Evolutionary conservation across 2,888 invertebrate genomes (phyloP), one percentile per base, ranked within the genome.

Genomic region (Steinernema scapterisci): DNA sequence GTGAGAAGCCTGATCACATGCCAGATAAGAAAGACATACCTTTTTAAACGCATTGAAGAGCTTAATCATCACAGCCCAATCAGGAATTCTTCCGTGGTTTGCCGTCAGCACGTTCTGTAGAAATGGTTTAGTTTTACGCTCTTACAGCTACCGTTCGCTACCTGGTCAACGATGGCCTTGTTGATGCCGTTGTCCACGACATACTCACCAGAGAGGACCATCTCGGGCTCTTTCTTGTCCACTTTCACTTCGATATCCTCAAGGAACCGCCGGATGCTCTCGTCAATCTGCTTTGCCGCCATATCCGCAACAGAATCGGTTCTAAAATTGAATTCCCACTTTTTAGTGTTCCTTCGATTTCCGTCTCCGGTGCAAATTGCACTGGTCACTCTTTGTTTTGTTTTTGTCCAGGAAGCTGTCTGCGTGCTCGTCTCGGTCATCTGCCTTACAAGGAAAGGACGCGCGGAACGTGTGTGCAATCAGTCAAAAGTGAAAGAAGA

Each of bases 171-270:
- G n/a, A 83, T 63, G 21, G 84, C 83, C 51, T 77, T 78, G 72
- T 83, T 79, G 13, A 76, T 70, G 31, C 82, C 84, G 72, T 83
- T 84, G 71, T 83, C 81, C 27, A 83, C 77, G 3, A 83, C 77
- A 21, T 75, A 76, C 46, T 71, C 73, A 9, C 77, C 84, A 16
- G 73, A 71, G 46, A 84, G 74, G 13, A 71, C 63, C 63, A 83
- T 43, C 21, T 84, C 76, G n/a, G 70, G 27, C 71, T 84, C 80
- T 7, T 73, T 43, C 43, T 76, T 79, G 71, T 83, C 79, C 44
- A 83, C 46, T 19, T 71, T 52, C 21, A 83, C 54, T 6, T 77
- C 73, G 56, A 78, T 73, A 21, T 76, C 71, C 21, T 73, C 63
- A 23, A 84, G 71, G 71, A 83, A 83, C 25, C 79, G 79, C 11